Base-by-base conservation (phyloP, 2,113 vertebrate genomes). In the Mesitornis unicolor region DNA sequence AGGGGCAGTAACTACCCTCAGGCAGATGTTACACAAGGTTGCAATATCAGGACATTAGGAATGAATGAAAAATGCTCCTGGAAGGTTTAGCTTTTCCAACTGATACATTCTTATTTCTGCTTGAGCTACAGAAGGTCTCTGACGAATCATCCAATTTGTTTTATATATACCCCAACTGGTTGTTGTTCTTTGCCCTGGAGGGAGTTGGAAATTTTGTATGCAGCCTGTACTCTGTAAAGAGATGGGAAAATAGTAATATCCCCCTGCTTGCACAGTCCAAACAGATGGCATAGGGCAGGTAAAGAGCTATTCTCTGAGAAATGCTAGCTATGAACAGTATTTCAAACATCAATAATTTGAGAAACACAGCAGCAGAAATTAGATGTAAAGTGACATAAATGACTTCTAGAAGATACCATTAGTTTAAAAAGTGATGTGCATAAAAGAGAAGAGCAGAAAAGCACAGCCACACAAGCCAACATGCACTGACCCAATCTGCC, bases 311-410 rank as follows among this genome's bases (percentile, higher is more conserved):
- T 86, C 54, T 94, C 68, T 68, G 76, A 90, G 83, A 90, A 93
- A 42, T 4, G 6, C 74, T 51, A 36, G 74, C 82, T 71, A 75
- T 11, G 83, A 93, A 51, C 38, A 81, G 69, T 56, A 93, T 82
- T 90, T 90, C 79, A 93, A 92, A 92, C 88, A 90, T 96, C 78
- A 93, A 93, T 96, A 90, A 93, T 57, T 70, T 69, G 76, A 90
- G 90, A 92, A 88, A 84, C 56, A 56, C 47, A 92, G 80, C 73
- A 69, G 85, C 73, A 87, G 65, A 38, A 94, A 94, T 84, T 48
- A 89, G 65, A 96, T 94, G 36, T 56, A 57, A 96, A 94, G 77
- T 84, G 86, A 95, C 93, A 89, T n/a, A 83, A 93, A 94, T 79
- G 61, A 93, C 77, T 96, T 93, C 73, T 57, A 16, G 36, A 95